Conservation (phyloP, 2,888 invertebrate species). For the Tethea ocularis region DNA sequence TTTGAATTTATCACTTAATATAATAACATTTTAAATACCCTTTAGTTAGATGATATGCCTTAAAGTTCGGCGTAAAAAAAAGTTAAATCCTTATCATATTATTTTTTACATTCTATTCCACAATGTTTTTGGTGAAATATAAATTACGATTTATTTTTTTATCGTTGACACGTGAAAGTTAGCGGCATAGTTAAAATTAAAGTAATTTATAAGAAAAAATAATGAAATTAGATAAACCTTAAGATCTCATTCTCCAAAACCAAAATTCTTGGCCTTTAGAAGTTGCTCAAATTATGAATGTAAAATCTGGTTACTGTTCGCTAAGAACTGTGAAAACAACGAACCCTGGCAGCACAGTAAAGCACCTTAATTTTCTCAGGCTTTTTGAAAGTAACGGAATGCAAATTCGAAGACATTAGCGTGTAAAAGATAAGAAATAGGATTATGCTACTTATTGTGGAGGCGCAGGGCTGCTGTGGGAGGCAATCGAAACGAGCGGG, state of each 20-base stretch:
- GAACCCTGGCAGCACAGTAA: constrained; percentile 29
- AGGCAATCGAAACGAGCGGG: constrained; percentile 29
- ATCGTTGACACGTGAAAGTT: no score
- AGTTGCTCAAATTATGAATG: neutral
- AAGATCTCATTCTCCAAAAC: neutral
- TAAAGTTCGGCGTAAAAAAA: no score
- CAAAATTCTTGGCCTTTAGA: neutral
- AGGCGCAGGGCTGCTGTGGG: constrained; percentile 27
- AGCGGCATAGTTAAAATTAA: no score
- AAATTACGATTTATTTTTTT: no score
- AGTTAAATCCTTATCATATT: no score
- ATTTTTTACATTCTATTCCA: no score
- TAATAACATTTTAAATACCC: no score
- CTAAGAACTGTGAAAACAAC: neutral
- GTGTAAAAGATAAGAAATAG: constrained; percentile 76
- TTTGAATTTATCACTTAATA: no score
- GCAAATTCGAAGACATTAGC: constrained; percentile 80
- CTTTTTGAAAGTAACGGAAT: constrained; percentile 64
- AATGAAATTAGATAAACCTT: no score
- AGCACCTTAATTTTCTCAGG: constrained; percentile 38
- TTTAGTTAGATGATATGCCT: no score
- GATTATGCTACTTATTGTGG: constrained; percentile 68
- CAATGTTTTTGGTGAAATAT: no score
- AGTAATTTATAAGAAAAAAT: no score
- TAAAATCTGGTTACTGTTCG: neutral